A percentile compares a stretch with the other conserved stretches of the same genome.
These are phyloP conservation scores for Podocnemis expansa DNA, from an alignment of 2,113 vertebrate genomes.

Conservation along the genomic window DNA sequence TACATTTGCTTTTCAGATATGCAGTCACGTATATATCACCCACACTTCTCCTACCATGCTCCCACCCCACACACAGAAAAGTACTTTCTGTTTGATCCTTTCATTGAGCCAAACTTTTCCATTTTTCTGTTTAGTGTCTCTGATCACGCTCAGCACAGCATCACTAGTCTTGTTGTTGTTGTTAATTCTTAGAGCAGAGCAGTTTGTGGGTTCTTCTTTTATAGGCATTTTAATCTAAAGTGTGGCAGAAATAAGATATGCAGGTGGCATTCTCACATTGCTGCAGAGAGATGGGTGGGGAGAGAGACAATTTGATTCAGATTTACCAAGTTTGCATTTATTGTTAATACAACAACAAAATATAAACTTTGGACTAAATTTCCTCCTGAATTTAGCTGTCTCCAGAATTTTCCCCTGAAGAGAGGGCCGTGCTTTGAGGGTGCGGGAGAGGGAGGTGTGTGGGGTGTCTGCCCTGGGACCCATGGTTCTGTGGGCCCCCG, in stretches of 20 bases:
- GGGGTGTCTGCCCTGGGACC: too few relatives aligned
- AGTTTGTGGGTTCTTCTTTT: background rate
- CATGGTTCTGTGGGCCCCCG: too few relatives aligned
- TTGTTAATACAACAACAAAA: background rate
- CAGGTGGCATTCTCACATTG: background rate
- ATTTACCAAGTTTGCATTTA: background rate
- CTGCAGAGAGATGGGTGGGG: too few relatives aligned
- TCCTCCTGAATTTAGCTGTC: background rate
- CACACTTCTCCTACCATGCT: background rate
- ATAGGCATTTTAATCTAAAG: conserved; percentile 10
- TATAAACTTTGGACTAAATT: background rate
- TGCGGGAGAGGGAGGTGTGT: too few relatives aligned
- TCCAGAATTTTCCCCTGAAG: background rate
- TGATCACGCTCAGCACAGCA: background rate
- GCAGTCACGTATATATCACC: background rate
- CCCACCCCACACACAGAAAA: background rate
- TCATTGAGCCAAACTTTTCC: background rate
- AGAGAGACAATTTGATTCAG: too few relatives aligned
- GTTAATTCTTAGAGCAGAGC: background rate
- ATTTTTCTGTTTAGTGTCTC: background rate
- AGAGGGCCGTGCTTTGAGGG: too few relatives aligned
- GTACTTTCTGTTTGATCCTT: background rate
- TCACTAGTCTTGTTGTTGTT: conserved; percentile 4
- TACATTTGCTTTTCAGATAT: background rate
- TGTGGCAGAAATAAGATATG: background rate